phyloP scores from a whole-genome alignment of 2,888 invertebrate genomes.

The Eumerus sabulonum region DNA sequence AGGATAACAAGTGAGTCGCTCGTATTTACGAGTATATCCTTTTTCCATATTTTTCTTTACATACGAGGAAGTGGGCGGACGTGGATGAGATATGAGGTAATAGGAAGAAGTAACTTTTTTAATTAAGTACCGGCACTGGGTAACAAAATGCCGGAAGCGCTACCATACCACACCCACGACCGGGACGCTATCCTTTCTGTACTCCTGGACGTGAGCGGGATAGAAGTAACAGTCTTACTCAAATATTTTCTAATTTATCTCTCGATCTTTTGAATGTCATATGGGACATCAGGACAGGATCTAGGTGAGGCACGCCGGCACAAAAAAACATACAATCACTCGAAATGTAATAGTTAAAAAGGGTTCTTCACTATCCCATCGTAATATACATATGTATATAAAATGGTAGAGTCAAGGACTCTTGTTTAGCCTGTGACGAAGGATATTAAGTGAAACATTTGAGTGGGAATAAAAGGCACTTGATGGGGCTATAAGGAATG shows the following conservation, averaged over 20 bases:
- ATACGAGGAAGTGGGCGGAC: conserved; percentile 9
- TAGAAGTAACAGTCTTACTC: too few species aligned
- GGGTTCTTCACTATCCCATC: conserved; percentile 46
- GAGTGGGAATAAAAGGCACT: conserved; percentile 17
- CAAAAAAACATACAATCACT: conserved; percentile 26
- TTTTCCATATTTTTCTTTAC: conserved; percentile 47
- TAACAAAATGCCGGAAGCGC: conserved; percentile 17
- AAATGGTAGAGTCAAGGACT: conserved; percentile 45
- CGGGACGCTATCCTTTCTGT: not conserved
- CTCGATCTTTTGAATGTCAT: too few species aligned
- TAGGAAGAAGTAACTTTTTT: conserved; percentile 44
- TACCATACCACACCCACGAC: too few species aligned
- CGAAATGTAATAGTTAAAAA: conserved; percentile 63
- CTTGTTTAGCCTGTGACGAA: conserved; percentile 51
- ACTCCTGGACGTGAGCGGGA: too few species aligned
- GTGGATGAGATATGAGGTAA: conserved; percentile 12
- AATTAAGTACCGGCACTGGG: conserved; percentile 38
- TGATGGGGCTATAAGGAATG: conserved; percentile 45
- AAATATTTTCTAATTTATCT: too few species aligned
- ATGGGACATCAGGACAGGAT: too few species aligned
- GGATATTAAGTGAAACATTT: conserved; percentile 58
- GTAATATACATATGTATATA: conserved; percentile 58
- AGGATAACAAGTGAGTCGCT: conserved; percentile 36
- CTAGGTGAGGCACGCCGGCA: conserved; percentile 24
- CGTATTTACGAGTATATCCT: conserved; percentile 25